phyloP scores from a whole-genome alignment of 2,888 invertebrate species.

The Napeogenes sylphis region DNA sequence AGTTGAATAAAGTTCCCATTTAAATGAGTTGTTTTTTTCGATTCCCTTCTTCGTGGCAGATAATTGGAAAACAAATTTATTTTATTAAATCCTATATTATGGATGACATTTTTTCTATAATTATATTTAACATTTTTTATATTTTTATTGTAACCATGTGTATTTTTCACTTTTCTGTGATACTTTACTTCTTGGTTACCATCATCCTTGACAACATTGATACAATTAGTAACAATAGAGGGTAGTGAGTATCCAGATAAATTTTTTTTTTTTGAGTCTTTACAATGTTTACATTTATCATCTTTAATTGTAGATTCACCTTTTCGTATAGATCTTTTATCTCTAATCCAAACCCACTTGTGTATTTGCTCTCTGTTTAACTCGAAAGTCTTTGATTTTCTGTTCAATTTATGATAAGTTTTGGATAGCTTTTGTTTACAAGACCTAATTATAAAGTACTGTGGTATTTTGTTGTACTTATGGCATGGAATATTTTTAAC shows the following conservation, averaged over 20 bases:
- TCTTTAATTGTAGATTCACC: conserved; percentile 16
- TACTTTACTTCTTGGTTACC: too few relatives aligned
- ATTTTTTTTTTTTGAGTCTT: neutral
- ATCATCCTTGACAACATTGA: too few relatives aligned
- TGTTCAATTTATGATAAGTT: conserved; percentile 11
- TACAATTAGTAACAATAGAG: too few relatives aligned
- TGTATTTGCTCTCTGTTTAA: conserved; percentile 10
- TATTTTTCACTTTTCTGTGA: too few relatives aligned
- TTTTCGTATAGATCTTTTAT: conserved; percentile 37
- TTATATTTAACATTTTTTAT: too few relatives aligned
- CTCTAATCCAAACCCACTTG: conserved; percentile 47
- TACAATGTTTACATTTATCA: conserved; percentile 12
- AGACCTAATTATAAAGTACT: conserved; percentile 35
- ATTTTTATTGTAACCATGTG: too few relatives aligned
- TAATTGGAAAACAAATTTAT: conserved; percentile 1
- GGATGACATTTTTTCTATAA: neutral
- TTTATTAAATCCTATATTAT: neutral
- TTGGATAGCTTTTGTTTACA: conserved; percentile 15
- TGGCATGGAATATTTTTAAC: conserved; percentile 43
- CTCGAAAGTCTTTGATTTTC: conserved; percentile 11
- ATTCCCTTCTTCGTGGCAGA: neutral
- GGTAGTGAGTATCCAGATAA: too few relatives aligned
- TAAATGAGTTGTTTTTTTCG: neutral
- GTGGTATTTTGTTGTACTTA: conserved; percentile 36
- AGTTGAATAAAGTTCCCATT: neutral